Conservation (phyloP, 2,888 invertebrate genomes). For the Ariolimax columbianus region DNA sequence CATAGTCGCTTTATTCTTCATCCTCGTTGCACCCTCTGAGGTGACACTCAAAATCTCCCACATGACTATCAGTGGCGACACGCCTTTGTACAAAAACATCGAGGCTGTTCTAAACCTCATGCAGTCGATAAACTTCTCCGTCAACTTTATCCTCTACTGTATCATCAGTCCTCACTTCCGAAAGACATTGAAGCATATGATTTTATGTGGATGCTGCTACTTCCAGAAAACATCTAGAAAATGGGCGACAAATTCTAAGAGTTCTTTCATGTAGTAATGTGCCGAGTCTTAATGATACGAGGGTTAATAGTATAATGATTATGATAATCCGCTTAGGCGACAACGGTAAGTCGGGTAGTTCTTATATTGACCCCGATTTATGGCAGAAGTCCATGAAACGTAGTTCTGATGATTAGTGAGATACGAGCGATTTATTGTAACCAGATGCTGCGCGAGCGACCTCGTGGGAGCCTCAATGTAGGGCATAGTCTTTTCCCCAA, state of each 20-base stretch:
- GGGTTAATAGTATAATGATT: too few species aligned
- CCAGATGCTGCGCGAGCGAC: too few species aligned
- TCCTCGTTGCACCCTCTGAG: constrained; percentile 77
- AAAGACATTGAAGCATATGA: constrained; percentile 80
- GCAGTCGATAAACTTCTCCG: constrained; percentile 87
- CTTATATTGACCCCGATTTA: too few species aligned
- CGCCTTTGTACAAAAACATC: constrained; percentile 69
- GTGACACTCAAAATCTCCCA: constrained; percentile 67
- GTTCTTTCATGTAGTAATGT: constrained; percentile 54
- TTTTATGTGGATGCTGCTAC: constrained; percentile 62
- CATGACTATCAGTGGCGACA: constrained; percentile 62
- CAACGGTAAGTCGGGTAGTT: too few species aligned
- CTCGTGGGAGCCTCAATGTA: too few species aligned
- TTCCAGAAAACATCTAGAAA: constrained; percentile 54
- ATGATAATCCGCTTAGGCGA: too few species aligned
- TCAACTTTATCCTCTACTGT: constrained; percentile 89
- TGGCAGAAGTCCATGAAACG: too few species aligned
- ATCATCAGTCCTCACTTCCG: constrained; percentile 88
- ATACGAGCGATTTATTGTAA: too few species aligned
- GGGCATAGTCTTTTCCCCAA: too few species aligned
- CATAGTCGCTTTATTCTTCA: constrained; percentile 75
- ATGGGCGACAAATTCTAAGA: constrained; percentile 56
- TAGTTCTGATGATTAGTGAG: too few species aligned
- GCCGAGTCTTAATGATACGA: not conserved
- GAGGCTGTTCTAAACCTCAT: constrained; percentile 84